Conservation (phyloP, 1,140 invertebrate genomes). For the Drosophila arawakana region DNA sequence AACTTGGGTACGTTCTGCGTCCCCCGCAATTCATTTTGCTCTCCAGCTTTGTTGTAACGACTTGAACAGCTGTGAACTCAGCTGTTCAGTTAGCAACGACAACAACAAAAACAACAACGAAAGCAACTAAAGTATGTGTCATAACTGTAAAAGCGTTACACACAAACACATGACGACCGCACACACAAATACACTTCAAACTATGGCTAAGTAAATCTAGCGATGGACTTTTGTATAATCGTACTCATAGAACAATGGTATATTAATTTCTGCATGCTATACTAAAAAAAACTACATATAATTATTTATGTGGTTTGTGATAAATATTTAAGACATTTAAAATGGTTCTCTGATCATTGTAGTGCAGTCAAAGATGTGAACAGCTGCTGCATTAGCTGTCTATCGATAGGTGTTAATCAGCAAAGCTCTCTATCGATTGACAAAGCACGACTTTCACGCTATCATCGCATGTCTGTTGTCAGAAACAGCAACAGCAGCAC, state of each 20-base stretch:
- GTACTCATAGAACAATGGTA: neutral
- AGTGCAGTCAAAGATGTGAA: neutral
- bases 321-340: too few species aligned
- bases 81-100: constrained; percentile 33
- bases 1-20: neutral
- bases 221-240: constrained; percentile 34
- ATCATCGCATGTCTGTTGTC: constrained; percentile 15
- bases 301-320: too few species aligned
- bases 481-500: constrained; percentile 1
- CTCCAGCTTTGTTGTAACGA: constrained; percentile 9
- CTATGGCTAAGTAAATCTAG: constrained; percentile 14
- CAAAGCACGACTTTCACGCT: neutral
- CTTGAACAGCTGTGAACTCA: constrained; percentile 59
- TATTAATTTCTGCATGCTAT: too few species aligned
- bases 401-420: neutral
- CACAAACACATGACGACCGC: constrained; percentile 51
- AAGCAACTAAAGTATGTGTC: constrained; percentile 46
- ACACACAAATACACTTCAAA: constrained; percentile 10
- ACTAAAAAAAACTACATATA: too few species aligned
- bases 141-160: constrained; percentile 32
- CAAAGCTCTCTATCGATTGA: constrained; percentile 18
- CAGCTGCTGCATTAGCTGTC: neutral
- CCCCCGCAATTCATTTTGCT: constrained; percentile 23
- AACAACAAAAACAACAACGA: constrained; percentile 11
- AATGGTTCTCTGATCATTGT: too few species aligned